These are phyloP conservation scores for Isichthys henryi DNA, from an alignment of 2,113 vertebrate species.

Conservation along the genomic window DNA sequence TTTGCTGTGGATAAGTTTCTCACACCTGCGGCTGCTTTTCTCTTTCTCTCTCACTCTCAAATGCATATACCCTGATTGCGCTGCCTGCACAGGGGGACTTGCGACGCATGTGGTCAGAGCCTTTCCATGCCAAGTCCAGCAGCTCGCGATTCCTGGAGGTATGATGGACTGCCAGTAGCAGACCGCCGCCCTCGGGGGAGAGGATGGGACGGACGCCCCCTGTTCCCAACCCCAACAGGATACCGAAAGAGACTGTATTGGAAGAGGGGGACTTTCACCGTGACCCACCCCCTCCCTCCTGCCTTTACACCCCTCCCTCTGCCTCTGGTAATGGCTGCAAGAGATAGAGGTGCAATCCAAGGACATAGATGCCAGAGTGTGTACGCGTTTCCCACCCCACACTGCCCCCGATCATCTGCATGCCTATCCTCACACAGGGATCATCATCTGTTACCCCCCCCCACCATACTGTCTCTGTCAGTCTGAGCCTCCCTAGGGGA, in stretches of 20 bases:
- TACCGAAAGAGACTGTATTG: slow-evolving; percentile 43
- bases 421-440: slow-evolving; percentile 26
- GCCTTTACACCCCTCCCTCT: slow-evolving; percentile 40
- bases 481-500: not conserved
- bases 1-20: not conserved
- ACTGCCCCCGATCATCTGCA: slow-evolving; percentile 30
- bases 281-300: slow-evolving; percentile 13
- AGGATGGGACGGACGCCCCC: slow-evolving; percentile 42
- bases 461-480: not conserved
- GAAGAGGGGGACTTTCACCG: slow-evolving; percentile 20
- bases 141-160: slow-evolving; percentile 97
- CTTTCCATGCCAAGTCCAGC: slow-evolving; percentile 92
- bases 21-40: not conserved
- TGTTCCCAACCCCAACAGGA: not conserved
- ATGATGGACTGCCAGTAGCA: slow-evolving; percentile 67
- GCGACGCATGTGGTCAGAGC: slow-evolving; percentile 98
- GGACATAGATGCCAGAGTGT: not conserved
- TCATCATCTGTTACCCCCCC: not conserved
- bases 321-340: not conserved
- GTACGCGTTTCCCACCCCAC: slow-evolving; percentile 28
- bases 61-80: not conserved
- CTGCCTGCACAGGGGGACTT: slow-evolving; percentile 76
- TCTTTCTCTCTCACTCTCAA: not conserved
- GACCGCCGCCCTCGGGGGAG: slow-evolving; percentile 31
- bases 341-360: not conserved